Evolutionary conservation across 1,140 invertebrate species (phyloP), one percentile per base, ranked within the genome.

Genomic region (Drosophila parvula): DNA sequence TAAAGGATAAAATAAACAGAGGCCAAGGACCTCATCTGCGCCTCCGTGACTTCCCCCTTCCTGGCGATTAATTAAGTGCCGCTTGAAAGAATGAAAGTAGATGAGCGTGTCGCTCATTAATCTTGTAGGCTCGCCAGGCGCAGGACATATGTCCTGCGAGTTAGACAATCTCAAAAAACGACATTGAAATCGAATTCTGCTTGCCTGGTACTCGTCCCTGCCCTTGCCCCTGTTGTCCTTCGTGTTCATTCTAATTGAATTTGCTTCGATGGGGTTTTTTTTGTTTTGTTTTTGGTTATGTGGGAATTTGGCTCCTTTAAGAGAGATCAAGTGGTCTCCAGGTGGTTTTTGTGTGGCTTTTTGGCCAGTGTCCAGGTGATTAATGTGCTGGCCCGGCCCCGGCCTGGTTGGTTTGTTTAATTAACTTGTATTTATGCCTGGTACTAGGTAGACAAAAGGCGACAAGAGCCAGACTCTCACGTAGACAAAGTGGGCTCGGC

Each of bases 71-170:
- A 85, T 85, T 85, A 85, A 71, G 53, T 68, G 78, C 50, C 58
- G 65, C 62, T 85, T 62, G 74, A 71, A 79, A 83, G 65, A 83
- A 83, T 83, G 71, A 65, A 78, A 76, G 67, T 67, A 85, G 81
- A 81, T 85, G 81, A 85, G 81, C 74, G 69, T 84, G 81, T 85
- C 78, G 63, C 81, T 75, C 81, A 81, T 85, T 85, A 85, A 85
- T 85, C 81, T 85, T 81, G 60, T 70, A 67, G 62, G 68, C 80
- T 81, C 18, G 30, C 60, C 63, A 50, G 76, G 50, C 60, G 60
- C 44, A 30, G 56, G 61, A 78, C 81, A 85, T 77, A 79, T 81
- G 76, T 77, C 48, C 51, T 64, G 34, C 18, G 51, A 55, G 34
- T 27, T 55, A 55, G 67, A 73, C 45, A 53, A 30, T 36, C 45